Conservation (phyloP, 2,797 vertebrate genomes). For the Danio albolineatus region DNA sequence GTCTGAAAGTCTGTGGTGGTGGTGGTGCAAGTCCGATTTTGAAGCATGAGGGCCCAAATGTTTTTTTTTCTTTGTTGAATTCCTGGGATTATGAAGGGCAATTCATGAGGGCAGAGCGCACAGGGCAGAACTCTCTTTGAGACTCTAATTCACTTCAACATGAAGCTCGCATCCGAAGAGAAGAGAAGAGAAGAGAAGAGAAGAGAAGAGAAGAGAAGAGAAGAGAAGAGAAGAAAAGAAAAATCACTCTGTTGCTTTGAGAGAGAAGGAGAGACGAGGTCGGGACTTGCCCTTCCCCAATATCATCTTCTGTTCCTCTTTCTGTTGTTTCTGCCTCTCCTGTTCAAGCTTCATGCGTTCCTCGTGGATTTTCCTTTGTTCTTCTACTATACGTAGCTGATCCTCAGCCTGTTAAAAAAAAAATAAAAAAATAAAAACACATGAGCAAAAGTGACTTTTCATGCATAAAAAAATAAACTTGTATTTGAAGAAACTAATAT, state of each 20-base stretch:
- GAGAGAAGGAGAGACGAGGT: conserved; percentile 96
- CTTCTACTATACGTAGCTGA: conserved; percentile 99
- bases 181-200: too few species aligned
- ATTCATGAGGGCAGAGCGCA: conserved; percentile 30
- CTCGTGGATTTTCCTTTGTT: conserved; percentile 99
- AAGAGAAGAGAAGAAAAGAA: conserved; percentile 56
- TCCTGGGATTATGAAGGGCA: conserved; percentile 39
- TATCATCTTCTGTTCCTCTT: conserved; percentile 99
- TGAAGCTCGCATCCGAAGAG: conserved; percentile 49
- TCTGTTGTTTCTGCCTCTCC: conserved; percentile 98
- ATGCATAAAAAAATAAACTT: too few species aligned
- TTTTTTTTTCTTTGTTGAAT: not conserved
- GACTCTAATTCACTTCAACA: conserved; percentile 54
- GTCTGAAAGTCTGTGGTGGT: conserved; percentile 41
- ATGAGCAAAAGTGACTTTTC: not conserved
- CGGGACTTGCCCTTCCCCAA: conserved; percentile 98
- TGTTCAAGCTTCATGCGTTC: conserved; percentile 99
- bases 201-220: not conserved
- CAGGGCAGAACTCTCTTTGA: conserved; percentile 71
- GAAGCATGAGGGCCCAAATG: conserved; percentile 17
- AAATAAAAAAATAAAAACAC: not conserved
- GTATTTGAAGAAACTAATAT: not conserved
- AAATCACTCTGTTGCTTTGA: conserved; percentile 94
- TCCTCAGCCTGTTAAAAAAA: conserved; percentile 90
- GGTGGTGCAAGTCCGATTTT: conserved; percentile 38